phyloP scores from a whole-genome alignment of 1,140 invertebrate genomes.

The Macrocentrus cingulum region DNA sequence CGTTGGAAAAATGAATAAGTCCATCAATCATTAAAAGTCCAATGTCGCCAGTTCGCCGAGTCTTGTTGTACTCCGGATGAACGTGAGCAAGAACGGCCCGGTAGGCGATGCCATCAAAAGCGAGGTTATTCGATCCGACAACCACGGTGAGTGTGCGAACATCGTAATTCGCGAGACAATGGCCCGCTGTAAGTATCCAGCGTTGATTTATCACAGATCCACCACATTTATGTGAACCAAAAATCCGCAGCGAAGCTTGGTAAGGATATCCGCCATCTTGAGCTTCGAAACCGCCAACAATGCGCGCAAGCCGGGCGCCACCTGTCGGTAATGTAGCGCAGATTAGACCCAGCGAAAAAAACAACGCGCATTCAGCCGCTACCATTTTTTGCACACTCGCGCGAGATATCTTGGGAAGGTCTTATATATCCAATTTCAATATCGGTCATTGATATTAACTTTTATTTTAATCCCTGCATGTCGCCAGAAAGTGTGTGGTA shows the following conservation, averaged over 20 bases:
- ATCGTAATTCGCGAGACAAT: constrained; percentile 51
- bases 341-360: too few species aligned
- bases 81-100: constrained; percentile 34
- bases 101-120: constrained; percentile 39
- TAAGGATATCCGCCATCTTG: constrained; percentile 40
- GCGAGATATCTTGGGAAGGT: too few species aligned
- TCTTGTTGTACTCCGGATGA: constrained; percentile 40
- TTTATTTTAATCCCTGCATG: too few species aligned
- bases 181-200: constrained; percentile 57
- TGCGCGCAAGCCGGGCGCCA: too few species aligned
- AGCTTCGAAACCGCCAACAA: constrained; percentile 51
- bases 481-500: too few species aligned
- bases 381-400: too few species aligned
- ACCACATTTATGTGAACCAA: constrained; percentile 52
- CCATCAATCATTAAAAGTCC: constrained; percentile 45
- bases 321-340: too few species aligned
- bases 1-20: constrained; percentile 33
- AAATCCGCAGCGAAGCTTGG: constrained; percentile 33
- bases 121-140: constrained; percentile 44
- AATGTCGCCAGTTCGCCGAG: constrained; percentile 47
- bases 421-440: too few species aligned
- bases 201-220: constrained; percentile 52
- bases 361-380: too few species aligned
- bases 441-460: too few species aligned
- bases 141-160: constrained; percentile 36